Conservation (phyloP, 2,888 invertebrate genomes). For the Philhelius pedissequus region DNA sequence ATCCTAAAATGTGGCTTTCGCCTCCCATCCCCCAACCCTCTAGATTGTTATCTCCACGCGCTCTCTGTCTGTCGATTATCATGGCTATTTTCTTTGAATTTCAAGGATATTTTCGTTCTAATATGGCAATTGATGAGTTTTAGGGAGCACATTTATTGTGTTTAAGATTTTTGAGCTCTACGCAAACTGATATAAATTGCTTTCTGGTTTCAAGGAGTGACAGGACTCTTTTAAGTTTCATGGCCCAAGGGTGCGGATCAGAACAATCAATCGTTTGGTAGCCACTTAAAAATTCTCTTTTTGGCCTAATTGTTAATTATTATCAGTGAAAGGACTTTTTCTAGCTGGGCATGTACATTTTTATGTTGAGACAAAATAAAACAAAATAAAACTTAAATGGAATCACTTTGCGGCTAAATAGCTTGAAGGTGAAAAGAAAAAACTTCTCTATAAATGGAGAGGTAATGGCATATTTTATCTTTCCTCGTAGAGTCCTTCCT, state of each 20-base stretch:
- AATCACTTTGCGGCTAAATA: not conserved
- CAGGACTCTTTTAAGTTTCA: not conserved
- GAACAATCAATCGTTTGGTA: constrained; percentile 25
- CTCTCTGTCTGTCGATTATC: constrained; percentile 18
- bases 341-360: not conserved
- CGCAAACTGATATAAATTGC: constrained; percentile 16
- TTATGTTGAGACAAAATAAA: no score
- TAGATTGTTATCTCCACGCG: not conserved
- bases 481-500: not conserved
- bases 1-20: constrained; percentile 40
- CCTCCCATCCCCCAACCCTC: not conserved
- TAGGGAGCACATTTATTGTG: not conserved
- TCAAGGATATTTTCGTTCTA: constrained; percentile 5
- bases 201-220: not conserved
- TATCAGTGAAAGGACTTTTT: constrained; percentile 38
- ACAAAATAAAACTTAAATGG: not conserved
- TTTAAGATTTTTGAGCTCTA: not conserved
- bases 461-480: not conserved
- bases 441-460: not conserved
- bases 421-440: not conserved
- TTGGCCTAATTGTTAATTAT: constrained; percentile 34
- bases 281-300: constrained; percentile 40
- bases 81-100: constrained; percentile 17
- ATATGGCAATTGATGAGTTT: not conserved
- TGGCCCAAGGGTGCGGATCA: not conserved